Evolutionary conservation across 2,888 invertebrate genomes (phyloP).

Genomic region (Polyommatus iphigenia): DNA sequence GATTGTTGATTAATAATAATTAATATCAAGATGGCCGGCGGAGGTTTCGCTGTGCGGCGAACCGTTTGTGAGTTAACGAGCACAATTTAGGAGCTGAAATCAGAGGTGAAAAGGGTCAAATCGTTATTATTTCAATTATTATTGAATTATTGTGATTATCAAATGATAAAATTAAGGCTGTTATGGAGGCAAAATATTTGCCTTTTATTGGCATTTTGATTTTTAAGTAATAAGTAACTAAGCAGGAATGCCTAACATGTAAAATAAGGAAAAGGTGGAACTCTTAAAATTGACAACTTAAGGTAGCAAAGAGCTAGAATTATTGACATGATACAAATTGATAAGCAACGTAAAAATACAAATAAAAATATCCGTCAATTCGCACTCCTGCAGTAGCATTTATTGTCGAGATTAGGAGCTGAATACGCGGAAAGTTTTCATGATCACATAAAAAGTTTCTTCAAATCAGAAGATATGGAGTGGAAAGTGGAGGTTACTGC

Average conservation of each 20-base stretch:
- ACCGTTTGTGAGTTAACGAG: neutral
- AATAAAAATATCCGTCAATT: too few species aligned
- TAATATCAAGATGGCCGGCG: conserved; percentile 9
- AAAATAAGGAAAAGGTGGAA: too few species aligned
- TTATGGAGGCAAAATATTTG: neutral
- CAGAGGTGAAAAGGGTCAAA: conserved; percentile 14
- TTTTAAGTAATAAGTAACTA: too few species aligned
- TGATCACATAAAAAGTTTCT: neutral
- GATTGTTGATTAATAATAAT: conserved; percentile 17
- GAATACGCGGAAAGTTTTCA: neutral
- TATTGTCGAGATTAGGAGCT: neutral
- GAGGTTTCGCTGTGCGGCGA: neutral
- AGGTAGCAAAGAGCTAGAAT: too few species aligned
- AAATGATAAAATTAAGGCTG: neutral
- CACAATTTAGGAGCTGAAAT: neutral
- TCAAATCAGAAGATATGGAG: neutral
- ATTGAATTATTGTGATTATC: neutral
- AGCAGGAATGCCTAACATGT: too few species aligned
- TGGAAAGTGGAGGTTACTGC: neutral
- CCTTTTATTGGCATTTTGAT: too few species aligned
- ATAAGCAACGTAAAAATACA: too few species aligned
- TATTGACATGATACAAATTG: too few species aligned
- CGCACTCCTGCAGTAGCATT: neutral
- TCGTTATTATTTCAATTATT: neutral
- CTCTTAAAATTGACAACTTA: too few species aligned